phyloP scores from a whole-genome alignment of 1,140 invertebrate species.

The Sycophaga agraensis region DNA sequence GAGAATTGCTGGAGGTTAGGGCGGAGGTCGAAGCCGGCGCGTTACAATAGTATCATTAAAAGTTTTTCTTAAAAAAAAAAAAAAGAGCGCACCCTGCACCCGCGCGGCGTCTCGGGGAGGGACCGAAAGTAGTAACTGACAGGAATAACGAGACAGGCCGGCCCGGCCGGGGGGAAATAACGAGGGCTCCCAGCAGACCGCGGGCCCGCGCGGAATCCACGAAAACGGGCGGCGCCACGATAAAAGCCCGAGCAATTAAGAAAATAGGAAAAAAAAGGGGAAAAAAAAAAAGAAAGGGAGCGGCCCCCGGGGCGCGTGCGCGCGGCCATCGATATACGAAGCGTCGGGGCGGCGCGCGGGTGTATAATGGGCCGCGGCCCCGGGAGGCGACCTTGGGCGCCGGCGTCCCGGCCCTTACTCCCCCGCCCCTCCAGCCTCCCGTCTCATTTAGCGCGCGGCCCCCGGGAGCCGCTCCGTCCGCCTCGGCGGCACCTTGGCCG shows the following conservation, averaged over 20 bases:
- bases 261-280: slow-evolving; percentile 8
- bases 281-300: not conserved
- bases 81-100: no score
- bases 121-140: slow-evolving; percentile 29
- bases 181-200: slow-evolving; percentile 2
- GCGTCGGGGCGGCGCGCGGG: not conserved
- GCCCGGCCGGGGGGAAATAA: slow-evolving; percentile 28
- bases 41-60: slow-evolving; percentile 31
- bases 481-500: slow-evolving; percentile 40
- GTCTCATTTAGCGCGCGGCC: slow-evolving; percentile 1
- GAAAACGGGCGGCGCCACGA: not conserved
- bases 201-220: not conserved
- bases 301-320: not conserved
- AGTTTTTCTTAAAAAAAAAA: slow-evolving; percentile 33
- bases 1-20: no score
- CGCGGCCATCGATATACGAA: not conserved
- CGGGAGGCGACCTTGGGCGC: no score
- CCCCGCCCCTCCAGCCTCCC: not conserved
- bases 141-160: slow-evolving; percentile 27
- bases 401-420: not conserved
- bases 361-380: no score
- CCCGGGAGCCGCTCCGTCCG: not conserved
- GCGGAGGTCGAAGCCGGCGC: no score
- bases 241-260: slow-evolving; percentile 25
- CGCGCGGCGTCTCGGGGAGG: slow-evolving; percentile 6